phyloP scores from a whole-genome alignment of 1,140 invertebrate species.

The Neotoxoptera formosana region DNA sequence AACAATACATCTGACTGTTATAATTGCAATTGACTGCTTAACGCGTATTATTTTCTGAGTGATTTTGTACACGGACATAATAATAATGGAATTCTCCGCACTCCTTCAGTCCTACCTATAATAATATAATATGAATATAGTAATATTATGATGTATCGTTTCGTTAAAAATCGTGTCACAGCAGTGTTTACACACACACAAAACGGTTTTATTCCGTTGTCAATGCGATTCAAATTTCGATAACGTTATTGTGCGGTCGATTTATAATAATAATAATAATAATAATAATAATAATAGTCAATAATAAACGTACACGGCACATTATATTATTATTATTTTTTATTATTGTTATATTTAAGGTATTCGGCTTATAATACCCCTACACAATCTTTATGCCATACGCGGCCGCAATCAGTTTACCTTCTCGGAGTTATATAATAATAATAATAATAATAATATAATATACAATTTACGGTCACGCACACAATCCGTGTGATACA shows the following conservation, averaged over 20 bases:
- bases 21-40: too few species aligned
- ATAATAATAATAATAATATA: background rate
- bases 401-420: background rate
- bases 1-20: too few species aligned
- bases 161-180: background rate
- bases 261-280: conserved; percentile 13
- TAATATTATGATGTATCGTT: background rate
- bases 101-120: background rate
- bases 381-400: background rate
- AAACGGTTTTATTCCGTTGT: background rate
- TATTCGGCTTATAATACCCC: conserved; percentile 5
- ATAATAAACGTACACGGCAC: background rate
- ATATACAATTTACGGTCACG: conserved; percentile 4
- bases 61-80: background rate
- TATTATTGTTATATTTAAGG: conserved; percentile 4
- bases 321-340: background rate
- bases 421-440: background rate
- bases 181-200: background rate
- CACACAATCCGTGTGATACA: background rate
- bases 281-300: background rate
- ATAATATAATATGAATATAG: background rate
- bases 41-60: too few species aligned
- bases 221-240: background rate
- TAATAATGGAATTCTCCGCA: background rate
- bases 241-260: background rate